Evolutionary conservation across 2,797 vertebrate species (phyloP), one percentile per base, ranked within the genome.

Genomic region (Scyliorhinus canicula): DNA sequence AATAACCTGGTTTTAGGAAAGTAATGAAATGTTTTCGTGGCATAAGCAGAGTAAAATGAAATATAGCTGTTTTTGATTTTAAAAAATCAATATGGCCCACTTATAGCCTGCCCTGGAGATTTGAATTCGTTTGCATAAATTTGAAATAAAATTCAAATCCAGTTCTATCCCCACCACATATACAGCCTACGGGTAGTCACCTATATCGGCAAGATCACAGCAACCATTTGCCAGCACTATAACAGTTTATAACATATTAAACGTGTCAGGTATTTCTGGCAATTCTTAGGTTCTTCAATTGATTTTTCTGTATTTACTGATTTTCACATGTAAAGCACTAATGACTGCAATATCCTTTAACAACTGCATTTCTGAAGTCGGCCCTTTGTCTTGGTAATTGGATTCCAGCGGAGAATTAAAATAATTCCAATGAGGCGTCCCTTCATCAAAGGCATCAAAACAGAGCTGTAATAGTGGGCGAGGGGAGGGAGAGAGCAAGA

Each of bases 371-470:
- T 63, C 35, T 63, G 88, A 91, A 63, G 60, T 63, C 21, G 5
- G 57, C 88, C 52, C n/a, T 63, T 91, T 91, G 88, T 91, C 88
- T 91, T 60, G 35, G 88, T 60, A 91, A 63, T 91, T 91, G 88
- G 57, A 91, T 91, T 91, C 88, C 57, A 60, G 57, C 88, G 40
- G 57, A 63, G 88, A 91, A 63, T 91, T 57, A 91, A 91, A 63
- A 19, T 9, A 91, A n/a, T 91, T 91, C 88, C 57, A 91, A 91
- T 16, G 9, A 63, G 57, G n/a, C 35, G 24, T 63, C 35, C 57
- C 35, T 90, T 90, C 86, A 24, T 90, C 35, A 24, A 21, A 63
- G 88, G 57, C 57, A 63, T 91, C 88, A 63, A 63, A 63, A 90
- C 8, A 21, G 55, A 21, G 28, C 55, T 40, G 86, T 60, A 55